Evolutionary conservation across 2,113 vertebrate species (phyloP), one percentile per base, ranked within the genome.

Genomic region (Leptobrachium ailaonicum): DNA sequence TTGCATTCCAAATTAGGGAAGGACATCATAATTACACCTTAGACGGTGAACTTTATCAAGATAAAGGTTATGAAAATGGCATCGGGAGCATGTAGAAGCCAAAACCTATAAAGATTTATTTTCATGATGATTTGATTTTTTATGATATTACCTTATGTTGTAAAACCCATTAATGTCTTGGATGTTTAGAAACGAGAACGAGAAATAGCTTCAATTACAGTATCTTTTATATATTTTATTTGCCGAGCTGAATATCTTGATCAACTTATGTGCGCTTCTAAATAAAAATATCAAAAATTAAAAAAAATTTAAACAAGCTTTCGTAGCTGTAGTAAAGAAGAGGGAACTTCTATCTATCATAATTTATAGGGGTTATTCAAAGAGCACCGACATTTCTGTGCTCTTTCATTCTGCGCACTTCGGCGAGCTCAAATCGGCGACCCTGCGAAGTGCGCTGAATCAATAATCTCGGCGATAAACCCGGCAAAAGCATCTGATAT

Each of bases 11-110:
- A 80, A 80, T 80, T 80, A 80, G 79, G 41, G 71, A 69, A 75
- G 71, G 79, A 69, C 79, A 68, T 80, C 43, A 73, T 80, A 80
- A 80, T 80, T 80, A 80, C 45, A 80, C 50, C 79, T 69, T 75
- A 64, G 53, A 68, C 53, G 43, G 71, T 80, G 79, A 80, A 80
- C 79, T 80, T 75, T 80, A 80, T 80, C 79, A 80, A 74, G 79
- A 41, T 60, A 80, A 80, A 80, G 79, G 79, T 80, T 80, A 80
- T 66, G 64, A 74, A 80, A 80, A 80, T 80, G 79, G 71, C 79
- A 80, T 11, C 45, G 11, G 43, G 71, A 4, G 50, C 71, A 74
- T 69, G 71, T 80, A 80, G 14, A 74, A 80, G 79, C 79, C 79
- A 80, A 80, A 74, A 80, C 71, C 71, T 54, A 56, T 80, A 80